Conservation (phyloP, 2,888 invertebrate genomes). For the Limenitis camilla region DNA sequence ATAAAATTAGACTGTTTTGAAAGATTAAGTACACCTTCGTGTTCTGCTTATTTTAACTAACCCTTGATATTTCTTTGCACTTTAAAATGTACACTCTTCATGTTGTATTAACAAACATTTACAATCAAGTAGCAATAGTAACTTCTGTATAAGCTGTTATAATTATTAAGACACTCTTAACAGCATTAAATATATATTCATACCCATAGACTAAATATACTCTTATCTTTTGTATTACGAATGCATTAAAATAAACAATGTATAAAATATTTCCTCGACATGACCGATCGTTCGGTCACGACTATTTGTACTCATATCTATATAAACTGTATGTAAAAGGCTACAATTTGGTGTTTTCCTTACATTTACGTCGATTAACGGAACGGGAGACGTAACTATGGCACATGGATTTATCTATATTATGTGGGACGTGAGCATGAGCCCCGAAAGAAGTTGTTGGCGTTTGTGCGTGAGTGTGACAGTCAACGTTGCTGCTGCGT, state of each 20-base stretch:
- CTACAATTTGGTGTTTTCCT: constrained; percentile 68
- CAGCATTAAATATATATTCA: not conserved
- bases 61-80: no score
- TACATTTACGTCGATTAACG: constrained; percentile 48
- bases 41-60: no score
- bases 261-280: constrained; percentile 28
- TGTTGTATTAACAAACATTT: no score
- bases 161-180: no score
- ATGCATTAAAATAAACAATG: constrained; percentile 17
- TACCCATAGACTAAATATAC: constrained; percentile 10
- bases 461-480: constrained; percentile 59
- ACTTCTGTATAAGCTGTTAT: no score
- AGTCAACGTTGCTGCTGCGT: constrained; percentile 43
- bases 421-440: constrained; percentile 36
- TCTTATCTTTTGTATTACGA: constrained; percentile 1
- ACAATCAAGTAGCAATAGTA: no score
- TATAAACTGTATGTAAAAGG: constrained; percentile 36
- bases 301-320: constrained; percentile 25
- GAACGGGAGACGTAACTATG: constrained; percentile 38
- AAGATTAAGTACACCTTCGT: no score
- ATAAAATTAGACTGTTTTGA: no score
- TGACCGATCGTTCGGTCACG: constrained; percentile 17
- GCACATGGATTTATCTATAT: constrained; percentile 30
- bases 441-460: constrained; percentile 52
- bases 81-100: no score